Conservation (phyloP, 1,140 invertebrate species). For the Leptopilina boulardi region DNA sequence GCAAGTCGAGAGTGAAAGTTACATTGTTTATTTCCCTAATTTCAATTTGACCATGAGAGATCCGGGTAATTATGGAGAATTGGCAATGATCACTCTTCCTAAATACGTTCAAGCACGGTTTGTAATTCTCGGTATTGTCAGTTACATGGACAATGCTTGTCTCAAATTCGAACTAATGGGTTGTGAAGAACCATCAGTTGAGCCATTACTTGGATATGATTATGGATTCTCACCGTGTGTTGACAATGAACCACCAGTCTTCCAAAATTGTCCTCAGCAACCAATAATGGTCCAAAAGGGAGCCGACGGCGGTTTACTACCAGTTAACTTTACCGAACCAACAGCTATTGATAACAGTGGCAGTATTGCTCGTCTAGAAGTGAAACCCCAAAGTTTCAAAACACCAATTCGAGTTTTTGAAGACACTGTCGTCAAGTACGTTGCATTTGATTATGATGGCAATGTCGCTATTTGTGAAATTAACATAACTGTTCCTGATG, state of each 20-base stretch:
- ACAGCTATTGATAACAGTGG: constrained; percentile 96
- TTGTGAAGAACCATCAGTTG: constrained; percentile 88
- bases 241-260: constrained; percentile 96
- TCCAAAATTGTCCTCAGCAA: constrained; percentile 96
- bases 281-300: constrained; percentile 93
- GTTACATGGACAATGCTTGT: constrained; percentile 97
- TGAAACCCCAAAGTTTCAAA: constrained; percentile 92
- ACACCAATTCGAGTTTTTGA: constrained; percentile 93
- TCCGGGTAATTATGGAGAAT: constrained; percentile 95
- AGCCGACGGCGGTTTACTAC: constrained; percentile 88
- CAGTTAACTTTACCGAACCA: constrained; percentile 95
- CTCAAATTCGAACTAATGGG: constrained; percentile 97
- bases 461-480: constrained; percentile 98
- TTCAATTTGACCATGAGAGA: constrained; percentile 95
- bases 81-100: constrained; percentile 96
- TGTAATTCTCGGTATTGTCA: constrained; percentile 95
- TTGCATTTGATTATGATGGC: constrained; percentile 97
- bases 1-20: constrained; percentile 93
- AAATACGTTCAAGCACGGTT: constrained; percentile 95
- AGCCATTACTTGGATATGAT: constrained; percentile 93
- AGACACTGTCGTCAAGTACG: constrained; percentile 95
- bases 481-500: constrained; percentile 95
- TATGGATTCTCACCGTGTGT: constrained; percentile 96
- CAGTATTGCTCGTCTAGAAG: constrained; percentile 92
- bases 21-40: constrained; percentile 97